Evolutionary conservation across 2,797 vertebrate species (phyloP).

Genomic region (Hyperoplus immaculatus): DNA sequence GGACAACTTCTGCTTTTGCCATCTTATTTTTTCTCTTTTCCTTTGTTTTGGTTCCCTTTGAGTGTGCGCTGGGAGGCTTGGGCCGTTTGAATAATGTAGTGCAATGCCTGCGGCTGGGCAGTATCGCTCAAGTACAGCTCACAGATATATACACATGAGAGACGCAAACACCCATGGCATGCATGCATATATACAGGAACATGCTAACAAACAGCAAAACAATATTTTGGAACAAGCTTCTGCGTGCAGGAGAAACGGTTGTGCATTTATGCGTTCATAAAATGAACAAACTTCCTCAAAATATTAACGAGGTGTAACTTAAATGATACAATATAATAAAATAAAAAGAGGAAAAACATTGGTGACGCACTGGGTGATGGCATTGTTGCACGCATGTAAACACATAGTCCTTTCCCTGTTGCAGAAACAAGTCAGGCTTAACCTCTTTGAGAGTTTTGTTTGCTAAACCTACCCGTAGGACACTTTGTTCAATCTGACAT

Average conservation of each 20-base stretch:
- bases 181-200: constrained; percentile 33
- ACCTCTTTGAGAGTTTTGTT: constrained; percentile 8
- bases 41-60: constrained; percentile 57
- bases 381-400: constrained; percentile 6
- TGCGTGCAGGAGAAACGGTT: constrained; percentile 12
- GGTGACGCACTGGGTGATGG: not conserved
- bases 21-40: constrained; percentile 45
- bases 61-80: constrained; percentile 36
- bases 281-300: constrained; percentile 62
- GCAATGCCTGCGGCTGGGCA: constrained; percentile 29
- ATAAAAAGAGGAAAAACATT: constrained; percentile 31
- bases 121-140: constrained; percentile 21
- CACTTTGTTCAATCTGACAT: constrained; percentile 29
- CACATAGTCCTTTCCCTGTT: not conserved
- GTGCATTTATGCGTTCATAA: constrained; percentile 22
- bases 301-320: constrained; percentile 41
- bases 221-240: not conserved
- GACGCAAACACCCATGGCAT: constrained; percentile 11
- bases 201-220: constrained; percentile 10
- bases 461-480: constrained; percentile 24
- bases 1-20: constrained; percentile 77
- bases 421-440: not conserved
- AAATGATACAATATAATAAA: constrained; percentile 24
- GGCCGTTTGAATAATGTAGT: constrained; percentile 60
- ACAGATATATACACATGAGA: constrained; percentile 11